phyloP scores from a whole-genome alignment of 2,113 vertebrate genomes.

The Clupea harengus region DNA sequence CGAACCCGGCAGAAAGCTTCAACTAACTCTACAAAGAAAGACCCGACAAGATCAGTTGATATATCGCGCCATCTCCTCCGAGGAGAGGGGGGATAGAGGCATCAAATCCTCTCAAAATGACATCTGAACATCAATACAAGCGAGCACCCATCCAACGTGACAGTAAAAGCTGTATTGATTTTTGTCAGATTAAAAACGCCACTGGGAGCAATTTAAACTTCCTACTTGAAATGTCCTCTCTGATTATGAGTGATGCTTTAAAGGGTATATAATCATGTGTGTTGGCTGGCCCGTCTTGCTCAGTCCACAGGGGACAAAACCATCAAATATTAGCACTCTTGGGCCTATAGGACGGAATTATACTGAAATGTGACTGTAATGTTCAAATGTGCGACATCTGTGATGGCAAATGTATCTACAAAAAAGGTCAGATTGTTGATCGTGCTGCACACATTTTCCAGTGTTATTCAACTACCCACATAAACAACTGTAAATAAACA shows the following conservation, averaged over 20 bases:
- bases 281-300: slow-evolving; percentile 22
- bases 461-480: neutral
- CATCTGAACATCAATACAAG: slow-evolving; percentile 71
- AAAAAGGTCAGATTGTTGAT: neutral
- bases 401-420: neutral
- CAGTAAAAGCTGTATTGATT: slow-evolving; percentile 77
- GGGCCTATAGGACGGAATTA: neutral
- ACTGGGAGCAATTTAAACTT: slow-evolving; percentile 75
- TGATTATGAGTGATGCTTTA: slow-evolving; percentile 61
- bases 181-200: slow-evolving; percentile 70
- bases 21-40: slow-evolving; percentile 52
- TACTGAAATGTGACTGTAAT: neutral
- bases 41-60: slow-evolving; percentile 53
- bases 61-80: slow-evolving; percentile 54
- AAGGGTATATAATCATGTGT: slow-evolving; percentile 53
- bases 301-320: slow-evolving; percentile 24
- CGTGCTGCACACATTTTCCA: neutral
- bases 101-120: slow-evolving; percentile 67
- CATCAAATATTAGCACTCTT: neutral
- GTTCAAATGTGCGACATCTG: neutral
- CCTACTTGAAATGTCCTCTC: slow-evolving; percentile 64
- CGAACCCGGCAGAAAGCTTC: slow-evolving; percentile 26
- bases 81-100: slow-evolving; percentile 55
- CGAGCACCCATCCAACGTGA: slow-evolving; percentile 63
- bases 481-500: neutral